A percentile compares a stretch with the other conserved stretches of the same genome.
Evolutionary conservation across 2,797 vertebrate species (phyloP).

Genomic region (Chelonia mydas): DNA sequence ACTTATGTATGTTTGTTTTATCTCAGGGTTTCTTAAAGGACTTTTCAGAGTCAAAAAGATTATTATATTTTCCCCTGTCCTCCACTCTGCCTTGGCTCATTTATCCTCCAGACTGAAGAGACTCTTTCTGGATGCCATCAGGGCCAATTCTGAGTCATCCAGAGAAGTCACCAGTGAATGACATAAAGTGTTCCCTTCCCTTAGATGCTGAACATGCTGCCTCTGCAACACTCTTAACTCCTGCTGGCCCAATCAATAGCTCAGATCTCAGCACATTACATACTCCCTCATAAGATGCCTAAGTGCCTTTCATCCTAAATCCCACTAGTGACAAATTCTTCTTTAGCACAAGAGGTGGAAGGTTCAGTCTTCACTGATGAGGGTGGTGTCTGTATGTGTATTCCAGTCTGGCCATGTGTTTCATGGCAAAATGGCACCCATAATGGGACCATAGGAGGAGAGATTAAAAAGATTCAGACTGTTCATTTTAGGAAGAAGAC

Average conservation of each 20-base stretch:
- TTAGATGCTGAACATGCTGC: neutral
- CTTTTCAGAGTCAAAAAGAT: neutral
- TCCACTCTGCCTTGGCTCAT: neutral
- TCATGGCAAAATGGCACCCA: neutral
- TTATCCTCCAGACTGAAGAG: neutral
- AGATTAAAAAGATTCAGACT: no score
- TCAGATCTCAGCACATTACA: neutral
- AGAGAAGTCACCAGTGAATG: neutral
- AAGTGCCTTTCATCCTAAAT: neutral
- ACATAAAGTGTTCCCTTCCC: neutral
- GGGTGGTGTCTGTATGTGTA: neutral
- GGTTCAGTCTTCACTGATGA: accelerated
- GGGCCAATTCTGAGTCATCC: neutral
- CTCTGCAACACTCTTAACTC: neutral
- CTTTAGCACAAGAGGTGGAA: neutral
- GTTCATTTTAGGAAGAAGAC: no score
- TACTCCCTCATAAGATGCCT: no score
- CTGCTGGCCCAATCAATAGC: neutral
- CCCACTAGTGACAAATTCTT: neutral
- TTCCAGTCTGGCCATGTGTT: neutral
- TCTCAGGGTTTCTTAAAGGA: neutral
- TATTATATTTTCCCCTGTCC: neutral
- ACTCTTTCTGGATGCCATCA: neutral
- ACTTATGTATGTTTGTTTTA: neutral
- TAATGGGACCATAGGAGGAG: neutral